Evolutionary conservation across 2,113 vertebrate species (phyloP).

Genomic region (Cheirogaleus medius): DNA sequence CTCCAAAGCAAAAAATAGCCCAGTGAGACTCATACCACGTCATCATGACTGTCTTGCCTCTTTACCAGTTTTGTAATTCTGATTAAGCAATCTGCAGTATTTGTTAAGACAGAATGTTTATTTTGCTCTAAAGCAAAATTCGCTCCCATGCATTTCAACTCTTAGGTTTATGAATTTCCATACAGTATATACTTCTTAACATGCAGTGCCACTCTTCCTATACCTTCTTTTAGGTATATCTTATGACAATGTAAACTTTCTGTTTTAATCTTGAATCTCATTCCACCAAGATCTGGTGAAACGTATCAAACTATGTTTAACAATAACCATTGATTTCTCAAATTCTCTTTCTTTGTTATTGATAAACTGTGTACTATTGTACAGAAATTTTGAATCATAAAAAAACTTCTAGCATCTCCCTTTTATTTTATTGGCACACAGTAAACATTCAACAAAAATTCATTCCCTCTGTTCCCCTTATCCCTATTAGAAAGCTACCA

Average conservation of each 20-base stretch:
- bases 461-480: not conserved
- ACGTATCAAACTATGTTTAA: not conserved
- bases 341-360: not conserved
- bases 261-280: not conserved
- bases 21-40: not conserved
- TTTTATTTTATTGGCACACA: not conserved
- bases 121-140: not conserved
- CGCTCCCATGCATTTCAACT: not conserved
- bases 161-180: not conserved
- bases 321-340: not conserved
- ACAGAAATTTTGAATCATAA: not conserved
- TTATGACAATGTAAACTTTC: not conserved
- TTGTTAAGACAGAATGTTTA: not conserved
- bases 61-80: not conserved
- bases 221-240: not conserved
- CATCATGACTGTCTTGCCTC: not conserved
- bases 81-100: not conserved
- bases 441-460: not conserved
- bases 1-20: not conserved
- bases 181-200: not conserved
- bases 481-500: not conserved
- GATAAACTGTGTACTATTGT: not conserved
- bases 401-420: not conserved
- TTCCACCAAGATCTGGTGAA: not conserved
- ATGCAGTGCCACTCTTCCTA: not conserved